A percentile compares a stretch with the other conserved stretches of the same genome.
Evolutionary conservation across 2,888 invertebrate genomes (phyloP).

Genomic region (Apotomis turbidana): DNA sequence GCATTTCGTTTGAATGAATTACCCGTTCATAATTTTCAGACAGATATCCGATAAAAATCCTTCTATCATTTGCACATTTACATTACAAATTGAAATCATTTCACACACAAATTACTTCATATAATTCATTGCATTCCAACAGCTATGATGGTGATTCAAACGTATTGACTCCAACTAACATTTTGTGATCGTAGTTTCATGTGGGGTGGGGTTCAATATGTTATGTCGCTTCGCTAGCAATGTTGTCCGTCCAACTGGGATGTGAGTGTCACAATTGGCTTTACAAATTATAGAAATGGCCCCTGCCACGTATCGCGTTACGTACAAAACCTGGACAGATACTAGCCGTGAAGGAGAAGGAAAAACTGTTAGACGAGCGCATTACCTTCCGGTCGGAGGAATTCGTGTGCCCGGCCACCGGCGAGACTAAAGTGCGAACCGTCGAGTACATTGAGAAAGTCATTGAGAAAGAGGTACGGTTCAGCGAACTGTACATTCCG

Average conservation of each 20-base stretch:
- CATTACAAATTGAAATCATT: neutral
- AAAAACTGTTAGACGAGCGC: conserved; percentile 94
- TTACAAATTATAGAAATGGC: conserved; percentile 84
- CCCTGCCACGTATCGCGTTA: conserved; percentile 93
- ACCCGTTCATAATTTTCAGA: conserved; percentile 12
- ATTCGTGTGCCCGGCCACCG: conserved; percentile 93
- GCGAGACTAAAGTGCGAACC: conserved; percentile 93
- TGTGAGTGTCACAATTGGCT: conserved; percentile 80
- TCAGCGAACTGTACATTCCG: conserved; percentile 74
- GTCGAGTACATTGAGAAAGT: conserved; percentile 97
- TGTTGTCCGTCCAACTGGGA: conserved; percentile 63
- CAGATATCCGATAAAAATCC: conserved; percentile 16
- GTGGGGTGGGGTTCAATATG: conserved; percentile 55
- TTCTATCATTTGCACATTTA: conserved; percentile 29
- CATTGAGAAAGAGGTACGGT: conserved; percentile 96
- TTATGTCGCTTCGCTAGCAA: conserved; percentile 70
- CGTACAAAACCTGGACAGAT: conserved; percentile 93
- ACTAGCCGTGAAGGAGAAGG: conserved; percentile 93
- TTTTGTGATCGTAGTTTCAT: conserved; percentile 51
- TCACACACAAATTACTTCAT: conserved; percentile 24
- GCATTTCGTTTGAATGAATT: conserved; percentile 36
- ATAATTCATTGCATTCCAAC: conserved; percentile 21
- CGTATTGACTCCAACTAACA: conserved; percentile 56
- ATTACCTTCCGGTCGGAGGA: conserved; percentile 95
- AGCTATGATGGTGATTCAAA: conserved; percentile 46